Evolutionary conservation across 2,797 vertebrate species (phyloP).

Genomic region (Thripadectes ignobilis): DNA sequence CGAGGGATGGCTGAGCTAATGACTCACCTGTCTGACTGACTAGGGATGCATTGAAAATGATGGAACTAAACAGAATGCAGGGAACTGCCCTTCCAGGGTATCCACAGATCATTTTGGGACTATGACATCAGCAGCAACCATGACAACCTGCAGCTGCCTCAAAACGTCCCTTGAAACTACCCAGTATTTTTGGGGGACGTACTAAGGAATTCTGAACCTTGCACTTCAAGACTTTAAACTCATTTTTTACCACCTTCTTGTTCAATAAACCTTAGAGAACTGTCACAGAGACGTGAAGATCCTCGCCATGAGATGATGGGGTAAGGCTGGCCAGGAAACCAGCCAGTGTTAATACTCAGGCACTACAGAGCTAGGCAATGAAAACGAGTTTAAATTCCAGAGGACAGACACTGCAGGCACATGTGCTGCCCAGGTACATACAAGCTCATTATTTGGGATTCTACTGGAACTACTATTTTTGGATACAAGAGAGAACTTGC

Average conservation of each 20-base stretch:
- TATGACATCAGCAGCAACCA: background rate
- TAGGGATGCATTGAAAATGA: background rate
- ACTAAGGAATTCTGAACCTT: background rate
- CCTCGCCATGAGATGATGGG: rapidly evolving
- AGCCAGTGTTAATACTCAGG: rapidly evolving
- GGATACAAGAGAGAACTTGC: background rate
- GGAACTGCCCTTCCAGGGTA: background rate
- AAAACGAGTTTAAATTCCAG: rapidly evolving
- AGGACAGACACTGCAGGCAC: background rate
- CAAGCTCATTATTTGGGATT: rapidly evolving
- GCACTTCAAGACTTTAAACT: background rate
- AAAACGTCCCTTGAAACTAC: background rate
- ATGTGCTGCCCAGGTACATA: rapidly evolving
- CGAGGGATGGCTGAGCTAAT: rapidly evolving
- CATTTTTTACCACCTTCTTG: background rate
- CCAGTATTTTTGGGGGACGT: background rate
- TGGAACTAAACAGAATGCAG: rapidly evolving
- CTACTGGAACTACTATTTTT: background rate
- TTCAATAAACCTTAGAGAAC: background rate
- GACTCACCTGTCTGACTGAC: background rate
- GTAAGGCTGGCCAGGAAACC: background rate
- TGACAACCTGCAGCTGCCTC: background rate
- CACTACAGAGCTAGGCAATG: rapidly evolving
- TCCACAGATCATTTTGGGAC: background rate
- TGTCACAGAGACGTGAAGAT: rapidly evolving